A percentile compares a stretch with the other conserved stretches of the same genome.
These are phyloP conservation scores for Myotis lucifugus DNA, from an alignment of 2,113 vertebrate species.

Conservation along the genomic window DNA sequence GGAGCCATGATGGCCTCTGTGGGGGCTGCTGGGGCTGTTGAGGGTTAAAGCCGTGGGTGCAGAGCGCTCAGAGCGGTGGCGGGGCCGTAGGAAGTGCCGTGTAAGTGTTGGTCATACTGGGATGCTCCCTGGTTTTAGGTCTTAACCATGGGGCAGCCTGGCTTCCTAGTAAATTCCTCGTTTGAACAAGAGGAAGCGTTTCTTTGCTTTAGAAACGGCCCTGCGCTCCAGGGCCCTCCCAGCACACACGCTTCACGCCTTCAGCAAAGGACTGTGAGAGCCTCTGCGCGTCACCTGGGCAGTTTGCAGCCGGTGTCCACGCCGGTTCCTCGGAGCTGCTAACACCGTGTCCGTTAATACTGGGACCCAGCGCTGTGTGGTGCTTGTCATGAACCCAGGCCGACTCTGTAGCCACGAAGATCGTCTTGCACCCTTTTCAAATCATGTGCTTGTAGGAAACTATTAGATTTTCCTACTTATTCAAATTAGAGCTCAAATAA, in stretches of 20 bases:
- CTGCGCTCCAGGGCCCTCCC: neutral
- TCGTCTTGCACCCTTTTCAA: slow-evolving; percentile 26
- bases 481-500: slow-evolving; percentile 3
- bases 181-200: neutral
- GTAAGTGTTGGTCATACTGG: neutral
- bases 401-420: neutral
- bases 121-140: neutral
- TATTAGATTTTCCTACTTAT: slow-evolving; percentile 35
- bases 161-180: neutral
- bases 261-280: neutral
- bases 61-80: neutral
- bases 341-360: neutral
- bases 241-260: neutral
- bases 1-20: neutral
- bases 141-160: neutral
- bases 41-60: neutral
- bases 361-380: neutral
- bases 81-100: neutral
- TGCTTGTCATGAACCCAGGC: slow-evolving; percentile 25
- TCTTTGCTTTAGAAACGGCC: neutral
- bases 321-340: neutral
- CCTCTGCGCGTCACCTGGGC: neutral
- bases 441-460: slow-evolving; percentile 43
- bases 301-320: neutral
- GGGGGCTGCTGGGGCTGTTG: neutral